A percentile compares a stretch with the other conserved stretches of the same genome.
These are phyloP conservation scores for Schizothorax lantsangensis DNA, from an alignment of 2,797 vertebrate species.

Conservation along the genomic window DNA sequence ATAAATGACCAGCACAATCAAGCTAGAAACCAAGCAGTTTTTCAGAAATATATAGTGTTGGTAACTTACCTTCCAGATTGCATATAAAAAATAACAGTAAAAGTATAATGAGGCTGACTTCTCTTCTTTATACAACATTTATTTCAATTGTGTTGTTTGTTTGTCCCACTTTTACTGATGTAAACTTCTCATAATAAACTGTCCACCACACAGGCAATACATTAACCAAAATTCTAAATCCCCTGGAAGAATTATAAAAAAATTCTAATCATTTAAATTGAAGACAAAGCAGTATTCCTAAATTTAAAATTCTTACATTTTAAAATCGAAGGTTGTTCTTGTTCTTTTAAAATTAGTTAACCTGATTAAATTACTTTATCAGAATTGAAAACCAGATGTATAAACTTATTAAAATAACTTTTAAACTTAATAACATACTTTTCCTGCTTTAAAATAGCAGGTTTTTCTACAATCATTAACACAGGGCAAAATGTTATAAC, in stretches of 20 bases:
- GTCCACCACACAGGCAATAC: neutral
- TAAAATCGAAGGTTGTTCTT: neutral
- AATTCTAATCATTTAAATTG: neutral
- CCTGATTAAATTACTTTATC: conserved; percentile 10
- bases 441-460: neutral
- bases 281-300: neutral
- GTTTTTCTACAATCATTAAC: neutral
- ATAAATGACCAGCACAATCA: neutral
- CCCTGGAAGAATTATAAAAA: neutral
- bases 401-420: neutral
- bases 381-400: neutral
- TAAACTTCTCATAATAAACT: neutral
- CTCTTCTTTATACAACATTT: neutral
- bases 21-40: neutral
- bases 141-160: neutral
- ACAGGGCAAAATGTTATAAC: neutral
- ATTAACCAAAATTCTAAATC: neutral
- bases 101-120: neutral
- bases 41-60: neutral
- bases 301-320: neutral
- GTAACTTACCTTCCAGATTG: neutral
- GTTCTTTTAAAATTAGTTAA: neutral
- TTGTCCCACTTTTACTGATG: neutral
- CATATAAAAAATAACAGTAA: neutral
- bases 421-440: neutral